Evolutionary conservation across 2,113 vertebrate species (phyloP).

Genomic region (Antechinus stuartii): DNA sequence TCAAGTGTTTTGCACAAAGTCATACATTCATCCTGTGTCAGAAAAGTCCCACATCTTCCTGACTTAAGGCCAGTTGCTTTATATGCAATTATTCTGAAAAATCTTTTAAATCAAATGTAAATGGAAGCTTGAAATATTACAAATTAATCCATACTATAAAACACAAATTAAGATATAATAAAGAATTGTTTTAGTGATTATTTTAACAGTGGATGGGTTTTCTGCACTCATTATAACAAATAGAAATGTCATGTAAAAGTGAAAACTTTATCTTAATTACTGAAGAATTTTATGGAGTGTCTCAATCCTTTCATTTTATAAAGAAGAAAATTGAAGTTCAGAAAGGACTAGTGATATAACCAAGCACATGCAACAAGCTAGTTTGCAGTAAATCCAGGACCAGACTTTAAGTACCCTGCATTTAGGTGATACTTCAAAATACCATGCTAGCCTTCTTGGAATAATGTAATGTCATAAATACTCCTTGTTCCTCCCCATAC

Average conservation of each 20-base stretch:
- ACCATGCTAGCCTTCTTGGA: background rate
- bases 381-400: background rate
- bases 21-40: background rate
- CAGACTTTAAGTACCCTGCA: conserved; percentile 22
- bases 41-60: background rate
- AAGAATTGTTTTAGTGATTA: background rate
- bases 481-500: conserved; percentile 52
- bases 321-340: conserved; percentile 7
- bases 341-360: background rate
- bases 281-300: conserved; percentile 39
- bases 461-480: conserved; percentile 24
- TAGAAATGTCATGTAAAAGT: background rate
- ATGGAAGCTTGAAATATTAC: conserved; percentile 17
- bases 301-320: background rate
- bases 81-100: background rate
- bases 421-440: background rate
- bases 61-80: background rate
- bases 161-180: conserved; percentile 35
- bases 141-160: background rate
- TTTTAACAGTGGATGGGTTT: conserved; percentile 1
- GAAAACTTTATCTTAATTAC: background rate
- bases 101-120: conserved; percentile 38
- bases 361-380: background rate
- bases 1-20: background rate
- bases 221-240: background rate